A percentile compares a stretch with the other conserved stretches of the same genome.
Evolutionary conservation across 1,140 invertebrate species (phyloP).

Genomic region (Drosophila cardini): DNA sequence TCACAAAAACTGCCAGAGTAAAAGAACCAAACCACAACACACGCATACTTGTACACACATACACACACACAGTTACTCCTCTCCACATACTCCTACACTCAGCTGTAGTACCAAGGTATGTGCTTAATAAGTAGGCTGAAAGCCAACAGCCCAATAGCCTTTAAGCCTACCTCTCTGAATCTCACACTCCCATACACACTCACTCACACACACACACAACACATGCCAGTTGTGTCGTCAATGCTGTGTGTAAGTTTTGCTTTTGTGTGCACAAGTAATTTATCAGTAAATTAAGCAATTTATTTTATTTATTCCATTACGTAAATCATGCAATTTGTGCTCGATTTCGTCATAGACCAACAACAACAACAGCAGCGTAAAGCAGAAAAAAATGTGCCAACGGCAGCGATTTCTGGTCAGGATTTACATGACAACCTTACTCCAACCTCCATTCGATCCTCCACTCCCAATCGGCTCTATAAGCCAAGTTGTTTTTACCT

Average conservation of each 20-base stretch:
- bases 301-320: slow-evolving; percentile 84
- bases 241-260: slow-evolving; percentile 55
- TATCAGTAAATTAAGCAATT: slow-evolving; percentile 85
- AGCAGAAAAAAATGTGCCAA: slow-evolving; percentile 60
- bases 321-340: slow-evolving; percentile 84
- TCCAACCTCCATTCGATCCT: not conserved
- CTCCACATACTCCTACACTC: slow-evolving; percentile 6
- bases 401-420: slow-evolving; percentile 74
- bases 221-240: not conserved
- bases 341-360: slow-evolving; percentile 73
- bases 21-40: slow-evolving; percentile 43
- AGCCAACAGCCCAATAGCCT: not conserved
- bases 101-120: slow-evolving; percentile 11
- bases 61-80: slow-evolving; percentile 4
- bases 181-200: not conserved
- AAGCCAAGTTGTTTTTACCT: slow-evolving; percentile 67
- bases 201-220: slow-evolving; percentile 7
- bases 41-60: slow-evolving; percentile 9
- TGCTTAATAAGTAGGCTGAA: slow-evolving; percentile 39
- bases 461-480: not conserved
- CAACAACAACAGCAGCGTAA: slow-evolving; percentile 16
- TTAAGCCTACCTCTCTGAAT: slow-evolving; percentile 15
- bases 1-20: slow-evolving; percentile 75
- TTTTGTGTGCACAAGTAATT: slow-evolving; percentile 74
- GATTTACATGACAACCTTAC: slow-evolving; percentile 63